phyloP scores from a whole-genome alignment of 2,888 invertebrate genomes.

The Brachypalpus laphriformis region DNA sequence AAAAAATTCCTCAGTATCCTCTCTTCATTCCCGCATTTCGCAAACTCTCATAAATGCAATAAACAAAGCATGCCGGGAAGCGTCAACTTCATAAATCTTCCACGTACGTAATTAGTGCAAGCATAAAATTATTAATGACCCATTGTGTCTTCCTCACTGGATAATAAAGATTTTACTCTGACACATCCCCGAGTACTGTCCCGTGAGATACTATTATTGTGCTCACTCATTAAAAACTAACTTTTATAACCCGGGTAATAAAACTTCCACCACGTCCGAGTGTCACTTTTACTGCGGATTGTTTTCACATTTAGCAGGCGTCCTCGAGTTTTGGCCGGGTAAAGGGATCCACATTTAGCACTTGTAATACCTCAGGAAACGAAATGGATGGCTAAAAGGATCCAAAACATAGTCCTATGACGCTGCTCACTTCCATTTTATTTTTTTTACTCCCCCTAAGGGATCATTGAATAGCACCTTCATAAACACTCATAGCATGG shows the following conservation, averaged over 20 bases:
- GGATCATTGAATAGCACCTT: conserved; percentile 62
- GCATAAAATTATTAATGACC: conserved; percentile 66
- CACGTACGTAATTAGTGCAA: conserved; percentile 52
- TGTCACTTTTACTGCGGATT: conserved; percentile 56
- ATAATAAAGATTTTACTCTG: conserved; percentile 34
- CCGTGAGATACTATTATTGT: conserved; percentile 8
- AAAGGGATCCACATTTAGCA: conserved; percentile 28
- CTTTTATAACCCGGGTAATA: conserved; percentile 34
- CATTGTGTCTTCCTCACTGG: conserved; percentile 42
- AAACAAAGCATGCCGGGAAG: conserved; percentile 22
- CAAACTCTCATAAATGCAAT: conserved; percentile 23
- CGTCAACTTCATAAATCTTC: conserved; percentile 40
- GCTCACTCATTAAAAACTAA: conserved; percentile 51
- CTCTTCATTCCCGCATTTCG: not conserved
- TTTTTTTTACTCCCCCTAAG: not conserved
- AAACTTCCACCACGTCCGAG: conserved; percentile 25
- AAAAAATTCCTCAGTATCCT: not conserved
- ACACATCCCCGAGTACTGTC: not conserved
- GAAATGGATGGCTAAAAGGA: conserved; percentile 31
- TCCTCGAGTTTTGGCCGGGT: conserved; percentile 42
- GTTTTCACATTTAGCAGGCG: conserved; percentile 54
- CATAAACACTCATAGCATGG: conserved; percentile 59
- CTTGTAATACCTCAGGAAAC: conserved; percentile 35
- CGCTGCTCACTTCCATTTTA: conserved; percentile 17
- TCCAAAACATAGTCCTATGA: conserved; percentile 11